These are phyloP conservation scores for Somateria mollissima DNA, from an alignment of 2,797 vertebrate genomes.

Conservation along the genomic window DNA sequence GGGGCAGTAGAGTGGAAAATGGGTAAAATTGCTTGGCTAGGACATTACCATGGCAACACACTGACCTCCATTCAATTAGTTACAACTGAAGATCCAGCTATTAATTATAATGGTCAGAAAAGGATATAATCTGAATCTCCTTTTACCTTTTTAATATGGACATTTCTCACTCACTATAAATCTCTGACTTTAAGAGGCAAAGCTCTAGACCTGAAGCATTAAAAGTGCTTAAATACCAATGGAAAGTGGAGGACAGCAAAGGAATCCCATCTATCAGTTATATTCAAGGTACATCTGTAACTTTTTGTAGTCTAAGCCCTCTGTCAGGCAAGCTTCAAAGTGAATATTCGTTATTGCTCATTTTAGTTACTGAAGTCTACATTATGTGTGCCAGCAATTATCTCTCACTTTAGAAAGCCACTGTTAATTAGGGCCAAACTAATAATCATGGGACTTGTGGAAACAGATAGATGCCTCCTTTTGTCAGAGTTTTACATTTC, in stretches of 20 bases:
- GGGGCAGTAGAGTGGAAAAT: conserved; percentile 84
- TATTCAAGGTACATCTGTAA: conserved; percentile 71
- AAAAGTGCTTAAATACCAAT: conserved; percentile 70
- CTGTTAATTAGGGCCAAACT: conserved; percentile 78
- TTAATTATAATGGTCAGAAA: conserved; percentile 84
- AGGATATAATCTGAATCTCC: conserved; percentile 74
- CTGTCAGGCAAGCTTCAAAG: conserved; percentile 73
- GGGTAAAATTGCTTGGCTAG: conserved; percentile 81
- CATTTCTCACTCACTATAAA: conserved; percentile 77
- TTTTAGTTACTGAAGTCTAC: conserved; percentile 74
- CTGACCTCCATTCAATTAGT: conserved; percentile 81
- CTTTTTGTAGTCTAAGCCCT: conserved; percentile 78
- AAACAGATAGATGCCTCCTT: conserved; percentile 76
- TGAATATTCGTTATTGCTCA: conserved; percentile 76
- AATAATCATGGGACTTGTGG: conserved; percentile 65
- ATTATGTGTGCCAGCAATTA: conserved; percentile 79
- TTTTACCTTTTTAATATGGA: conserved; percentile 77
- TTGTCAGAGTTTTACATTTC: conserved; percentile 72
- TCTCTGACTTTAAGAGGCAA: conserved; percentile 75
- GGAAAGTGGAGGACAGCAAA: conserved; percentile 58
- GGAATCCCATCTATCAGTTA: conserved; percentile 72
- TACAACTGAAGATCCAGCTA: conserved; percentile 79
- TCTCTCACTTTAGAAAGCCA: conserved; percentile 74
- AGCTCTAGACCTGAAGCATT: conserved; percentile 54
- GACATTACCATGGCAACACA: conserved; percentile 83